A percentile compares a stretch with the other conserved stretches of the same genome.
These are phyloP conservation scores for Steinernema khuongi DNA, from an alignment of 1,140 invertebrate species.

Conservation along the genomic window DNA sequence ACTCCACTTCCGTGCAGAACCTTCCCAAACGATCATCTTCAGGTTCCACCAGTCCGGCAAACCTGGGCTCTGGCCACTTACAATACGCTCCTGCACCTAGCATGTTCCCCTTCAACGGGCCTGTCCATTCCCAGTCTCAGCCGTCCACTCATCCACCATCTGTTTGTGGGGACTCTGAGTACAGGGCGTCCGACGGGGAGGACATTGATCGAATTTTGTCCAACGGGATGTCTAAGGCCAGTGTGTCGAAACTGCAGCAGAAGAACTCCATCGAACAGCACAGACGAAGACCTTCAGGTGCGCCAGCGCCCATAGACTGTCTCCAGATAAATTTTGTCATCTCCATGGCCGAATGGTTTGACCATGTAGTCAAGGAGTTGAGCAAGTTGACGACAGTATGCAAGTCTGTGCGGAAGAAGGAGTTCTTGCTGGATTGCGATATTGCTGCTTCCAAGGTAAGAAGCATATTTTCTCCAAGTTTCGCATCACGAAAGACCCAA, in stretches of 20 bases:
- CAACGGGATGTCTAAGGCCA: neutral
- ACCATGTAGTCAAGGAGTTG: slow-evolving; percentile 7
- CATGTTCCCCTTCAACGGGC: neutral
- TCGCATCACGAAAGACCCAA: neutral
- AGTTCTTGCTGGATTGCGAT: neutral
- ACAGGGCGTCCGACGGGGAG: neutral
- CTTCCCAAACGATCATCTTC: neutral
- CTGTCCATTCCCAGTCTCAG: neutral
- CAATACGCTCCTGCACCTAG: neutral
- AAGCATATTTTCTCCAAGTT: neutral
- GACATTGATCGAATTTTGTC: neutral
- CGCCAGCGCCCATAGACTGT: neutral
- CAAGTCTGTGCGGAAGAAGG: neutral
- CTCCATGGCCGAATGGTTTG: neutral
- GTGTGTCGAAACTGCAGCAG: neutral
- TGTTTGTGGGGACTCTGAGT: neutral
- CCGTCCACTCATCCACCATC: neutral
- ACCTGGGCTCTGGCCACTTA: neutral
- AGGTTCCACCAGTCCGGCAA: neutral
- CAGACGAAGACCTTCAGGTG: neutral
- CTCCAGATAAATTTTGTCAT: neutral
- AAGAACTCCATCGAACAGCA: neutral
- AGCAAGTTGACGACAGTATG: neutral
- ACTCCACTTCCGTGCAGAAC: neutral
- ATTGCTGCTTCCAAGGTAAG: slow-evolving; percentile 3